Conservation (phyloP, 2,113 vertebrate genomes). For the Galbula dea region DNA sequence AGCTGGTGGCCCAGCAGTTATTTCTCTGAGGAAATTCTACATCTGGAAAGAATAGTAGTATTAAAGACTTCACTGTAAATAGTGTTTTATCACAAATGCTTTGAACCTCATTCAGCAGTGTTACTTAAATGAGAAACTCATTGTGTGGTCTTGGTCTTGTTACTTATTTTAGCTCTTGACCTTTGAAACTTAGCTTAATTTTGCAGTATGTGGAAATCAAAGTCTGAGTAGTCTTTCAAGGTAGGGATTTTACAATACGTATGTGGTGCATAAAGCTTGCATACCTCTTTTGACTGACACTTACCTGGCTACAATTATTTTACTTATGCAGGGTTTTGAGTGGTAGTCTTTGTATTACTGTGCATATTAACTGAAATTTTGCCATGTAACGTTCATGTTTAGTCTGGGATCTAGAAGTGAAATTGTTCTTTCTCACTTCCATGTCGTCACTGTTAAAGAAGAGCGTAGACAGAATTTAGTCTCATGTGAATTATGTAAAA, state of each 20-base stretch:
- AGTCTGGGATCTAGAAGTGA: background rate
- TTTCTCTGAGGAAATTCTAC: background rate
- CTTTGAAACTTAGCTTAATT: constrained; percentile 19
- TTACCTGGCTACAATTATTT: background rate
- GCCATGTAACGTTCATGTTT: background rate
- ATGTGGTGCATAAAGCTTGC: background rate
- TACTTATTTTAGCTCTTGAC: background rate
- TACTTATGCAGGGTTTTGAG: background rate
- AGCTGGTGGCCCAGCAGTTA: background rate
- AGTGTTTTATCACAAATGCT: background rate
- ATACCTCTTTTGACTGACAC: background rate
- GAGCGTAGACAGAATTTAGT: background rate
- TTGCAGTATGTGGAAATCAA: background rate
- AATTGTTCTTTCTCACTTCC: background rate
- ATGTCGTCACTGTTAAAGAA: background rate
- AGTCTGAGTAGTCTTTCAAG: background rate
- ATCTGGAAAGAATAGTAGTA: background rate
- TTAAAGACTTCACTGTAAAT: background rate
- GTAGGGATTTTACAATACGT: background rate
- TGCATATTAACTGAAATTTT: background rate
- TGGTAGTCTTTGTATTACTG: background rate
- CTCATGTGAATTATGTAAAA: background rate
- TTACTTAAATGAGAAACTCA: background rate
- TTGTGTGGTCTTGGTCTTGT: background rate
- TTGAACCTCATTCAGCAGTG: background rate